phyloP scores from a whole-genome alignment of 2,113 vertebrate genomes.

The Eurypyga helias region DNA sequence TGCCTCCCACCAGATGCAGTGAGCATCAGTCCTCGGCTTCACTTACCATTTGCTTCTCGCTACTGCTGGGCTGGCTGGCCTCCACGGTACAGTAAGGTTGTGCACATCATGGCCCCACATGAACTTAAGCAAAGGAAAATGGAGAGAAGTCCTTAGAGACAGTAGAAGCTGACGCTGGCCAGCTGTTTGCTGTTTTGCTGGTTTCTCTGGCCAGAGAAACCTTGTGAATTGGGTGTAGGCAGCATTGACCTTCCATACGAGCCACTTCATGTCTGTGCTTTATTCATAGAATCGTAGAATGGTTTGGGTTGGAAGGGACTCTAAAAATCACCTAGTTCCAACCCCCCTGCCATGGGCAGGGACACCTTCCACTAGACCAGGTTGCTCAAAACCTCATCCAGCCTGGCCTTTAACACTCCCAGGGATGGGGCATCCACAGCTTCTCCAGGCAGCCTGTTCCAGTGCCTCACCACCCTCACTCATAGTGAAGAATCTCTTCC shows the following conservation, averaged over 20 bases:
- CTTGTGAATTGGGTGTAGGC: neutral
- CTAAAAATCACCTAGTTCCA: no score
- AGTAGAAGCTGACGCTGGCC: neutral
- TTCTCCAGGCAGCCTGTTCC: no score
- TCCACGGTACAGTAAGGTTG: accelerated
- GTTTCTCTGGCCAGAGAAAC: neutral
- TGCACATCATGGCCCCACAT: accelerated
- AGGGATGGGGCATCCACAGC: no score
- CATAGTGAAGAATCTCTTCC: no score
- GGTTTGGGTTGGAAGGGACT: no score
- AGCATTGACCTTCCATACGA: accelerated
- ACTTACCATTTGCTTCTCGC: accelerated
- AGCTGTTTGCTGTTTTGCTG: no score
- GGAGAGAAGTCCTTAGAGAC: neutral
- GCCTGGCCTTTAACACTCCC: no score
- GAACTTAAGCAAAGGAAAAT: neutral
- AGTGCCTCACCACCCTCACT: no score
- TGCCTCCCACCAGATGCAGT: neutral
- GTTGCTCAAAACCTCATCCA: no score
- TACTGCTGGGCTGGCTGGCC: neutral
- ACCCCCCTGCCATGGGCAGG: no score
- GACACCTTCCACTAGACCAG: no score
- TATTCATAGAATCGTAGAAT: neutral
- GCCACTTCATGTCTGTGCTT: neutral
- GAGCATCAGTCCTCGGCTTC: neutral